Percentiles rank a stretch among this genome's conserved stretches.
Evolutionary conservation across 2,888 invertebrate genomes (phyloP).

Genomic region (Timandra comae): DNA sequence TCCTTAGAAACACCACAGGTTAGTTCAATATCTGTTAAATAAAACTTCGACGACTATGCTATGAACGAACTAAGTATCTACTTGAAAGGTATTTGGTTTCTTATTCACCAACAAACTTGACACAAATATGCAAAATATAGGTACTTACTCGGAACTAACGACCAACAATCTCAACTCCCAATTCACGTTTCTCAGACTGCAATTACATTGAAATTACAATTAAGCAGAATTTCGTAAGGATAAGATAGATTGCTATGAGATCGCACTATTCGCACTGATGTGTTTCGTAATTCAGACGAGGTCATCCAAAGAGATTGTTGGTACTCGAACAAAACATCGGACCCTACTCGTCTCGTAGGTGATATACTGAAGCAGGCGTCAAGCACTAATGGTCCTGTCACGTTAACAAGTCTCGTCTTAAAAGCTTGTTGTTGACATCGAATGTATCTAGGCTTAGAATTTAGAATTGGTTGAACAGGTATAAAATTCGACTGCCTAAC

Average conservation of each 20-base stretch:
- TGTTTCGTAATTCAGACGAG: conserved; percentile 24
- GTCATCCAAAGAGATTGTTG: conserved; percentile 23
- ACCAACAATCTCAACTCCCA: conserved; percentile 2
- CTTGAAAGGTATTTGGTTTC: too few relatives aligned
- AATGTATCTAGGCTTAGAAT: too few relatives aligned
- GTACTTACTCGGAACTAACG: too few relatives aligned
- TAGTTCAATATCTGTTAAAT: conserved; percentile 12
- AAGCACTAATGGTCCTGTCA: conserved; percentile 24
- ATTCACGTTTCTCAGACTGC: conserved; percentile 21
- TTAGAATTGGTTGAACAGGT: too few relatives aligned
- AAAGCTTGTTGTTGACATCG: too few relatives aligned
- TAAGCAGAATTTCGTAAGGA: conserved; percentile 28
- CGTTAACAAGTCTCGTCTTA: too few relatives aligned
- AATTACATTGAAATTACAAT: conserved; percentile 27
- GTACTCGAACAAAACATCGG: conserved; percentile 20
- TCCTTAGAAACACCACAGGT: conserved; percentile 91
- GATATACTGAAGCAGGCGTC: conserved; percentile 10
- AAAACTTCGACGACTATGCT: too few relatives aligned
- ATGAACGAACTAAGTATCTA: neutral
- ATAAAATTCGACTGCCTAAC: too few relatives aligned
- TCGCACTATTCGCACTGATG: conserved; percentile 24
- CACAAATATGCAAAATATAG: too few relatives aligned
- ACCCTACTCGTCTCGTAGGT: conserved; percentile 8
- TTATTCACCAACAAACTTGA: too few relatives aligned
- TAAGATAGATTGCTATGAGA: conserved; percentile 23